Evolutionary conservation across 1,140 invertebrate genomes (phyloP).

Genomic region (Drosophila auraria): DNA sequence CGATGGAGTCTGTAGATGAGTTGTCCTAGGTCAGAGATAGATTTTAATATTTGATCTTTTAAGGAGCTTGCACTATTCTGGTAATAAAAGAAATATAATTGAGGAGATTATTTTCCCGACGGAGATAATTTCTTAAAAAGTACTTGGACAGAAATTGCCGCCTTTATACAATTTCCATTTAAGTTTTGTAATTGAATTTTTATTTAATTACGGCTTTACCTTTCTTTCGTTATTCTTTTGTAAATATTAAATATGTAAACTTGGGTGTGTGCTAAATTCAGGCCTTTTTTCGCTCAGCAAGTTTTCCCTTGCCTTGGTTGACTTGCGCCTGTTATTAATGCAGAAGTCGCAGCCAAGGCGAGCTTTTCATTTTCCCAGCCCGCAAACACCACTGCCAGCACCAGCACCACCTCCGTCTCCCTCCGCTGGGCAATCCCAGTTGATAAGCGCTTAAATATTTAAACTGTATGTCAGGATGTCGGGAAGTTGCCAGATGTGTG

Average conservation of each 20-base stretch:
- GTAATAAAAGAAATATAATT: too few species aligned
- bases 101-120: too few species aligned
- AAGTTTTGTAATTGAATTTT: not conserved
- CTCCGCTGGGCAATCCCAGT: constrained; percentile 36
- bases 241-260: not conserved
- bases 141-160: not conserved
- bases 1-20: too few species aligned
- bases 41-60: too few species aligned
- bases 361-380: constrained; percentile 14
- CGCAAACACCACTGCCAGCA: not conserved
- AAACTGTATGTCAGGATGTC: constrained; percentile 43
- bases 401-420: not conserved
- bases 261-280: constrained; percentile 4
- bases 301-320: constrained; percentile 1
- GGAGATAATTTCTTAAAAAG: not conserved
- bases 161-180: too few species aligned
- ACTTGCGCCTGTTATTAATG: constrained; percentile 43
- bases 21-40: too few species aligned
- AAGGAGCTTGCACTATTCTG: too few species aligned
- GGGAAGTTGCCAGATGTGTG: constrained; percentile 41
- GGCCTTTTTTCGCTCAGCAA: constrained; percentile 1
- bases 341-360: constrained; percentile 25
- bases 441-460: constrained; percentile 63
- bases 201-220: too few species aligned
- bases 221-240: not conserved